phyloP scores from a whole-genome alignment of 1,140 invertebrate species.

The Lethocerus indicus region DNA sequence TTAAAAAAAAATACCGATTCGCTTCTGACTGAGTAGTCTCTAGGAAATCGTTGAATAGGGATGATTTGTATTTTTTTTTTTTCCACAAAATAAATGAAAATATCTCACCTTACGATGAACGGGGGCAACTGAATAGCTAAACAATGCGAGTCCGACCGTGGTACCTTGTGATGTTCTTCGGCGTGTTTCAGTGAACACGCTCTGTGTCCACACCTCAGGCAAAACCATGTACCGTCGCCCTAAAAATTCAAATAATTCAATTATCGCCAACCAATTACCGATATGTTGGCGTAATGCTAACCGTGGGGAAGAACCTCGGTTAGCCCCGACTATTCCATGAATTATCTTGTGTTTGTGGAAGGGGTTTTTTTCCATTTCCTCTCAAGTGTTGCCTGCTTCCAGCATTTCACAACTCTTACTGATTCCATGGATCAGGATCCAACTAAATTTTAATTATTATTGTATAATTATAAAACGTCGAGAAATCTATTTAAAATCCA shows the following conservation, averaged over 20 bases:
- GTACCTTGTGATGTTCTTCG: conserved; percentile 52
- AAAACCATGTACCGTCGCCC: conserved; percentile 26
- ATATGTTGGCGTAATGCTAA: background rate
- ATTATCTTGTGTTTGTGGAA: conserved; percentile 3
- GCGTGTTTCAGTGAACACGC: conserved; percentile 64
- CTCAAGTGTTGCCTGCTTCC: background rate
- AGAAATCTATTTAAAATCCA: too few species aligned
- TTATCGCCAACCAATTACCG: background rate
- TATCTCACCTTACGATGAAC: conserved; percentile 58
- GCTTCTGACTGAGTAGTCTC: too few species aligned
- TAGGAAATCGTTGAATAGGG: too few species aligned
- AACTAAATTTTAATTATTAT: too few species aligned
- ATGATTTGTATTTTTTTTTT: too few species aligned
- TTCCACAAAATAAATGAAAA: conserved; percentile 35
- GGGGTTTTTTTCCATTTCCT: conserved; percentile 3
- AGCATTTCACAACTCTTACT: background rate
- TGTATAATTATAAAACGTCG: too few species aligned
- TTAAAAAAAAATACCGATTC: background rate
- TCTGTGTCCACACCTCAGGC: conserved; percentile 43
- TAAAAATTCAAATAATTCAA: background rate
- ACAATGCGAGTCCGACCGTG: conserved; percentile 56
- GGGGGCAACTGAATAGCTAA: conserved; percentile 50
- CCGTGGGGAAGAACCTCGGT: background rate
- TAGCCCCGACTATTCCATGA: background rate
- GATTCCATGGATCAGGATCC: too few species aligned